Base-by-base conservation (phyloP, 2,797 vertebrate genomes). In the Thunnus albacares region DNA sequence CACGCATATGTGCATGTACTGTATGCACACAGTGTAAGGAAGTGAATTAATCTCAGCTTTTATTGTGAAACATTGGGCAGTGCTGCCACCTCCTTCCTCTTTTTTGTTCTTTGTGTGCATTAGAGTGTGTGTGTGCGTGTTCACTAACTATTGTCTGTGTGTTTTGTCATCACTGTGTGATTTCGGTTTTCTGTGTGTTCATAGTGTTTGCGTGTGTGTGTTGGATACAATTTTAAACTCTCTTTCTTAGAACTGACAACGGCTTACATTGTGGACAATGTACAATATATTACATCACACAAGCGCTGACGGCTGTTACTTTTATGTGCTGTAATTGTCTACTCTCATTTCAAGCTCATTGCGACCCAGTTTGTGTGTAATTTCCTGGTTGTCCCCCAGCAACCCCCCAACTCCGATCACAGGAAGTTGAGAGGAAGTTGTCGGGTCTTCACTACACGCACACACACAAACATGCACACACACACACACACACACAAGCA, bases 401-500 rank as follows among this genome's bases (percentile, higher is more conserved):
- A 91, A 79, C 81, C 86, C 86, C 83, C 58, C 6, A 78, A 75
- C 83, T 91, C 77, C 89, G 90, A 93, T 92, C 90, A 91, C 91
- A 94, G 92, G 90, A 92, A 91, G 89, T 81, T 66, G 55, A 90
- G 84, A 90, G 89, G 90, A 92, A 92, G 88, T 89, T 87, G 88
- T 90, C 75, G 60, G 78, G 81, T 86, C 86, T 78, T 76, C 49
- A 41, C 75, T 60, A 62, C 18, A 79, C 47, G 73, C 10, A 68
- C 41, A 70, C 38, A 56, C 33, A 38, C 41, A 55, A 38, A 68
- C 15, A 28, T 18, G 78, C 47, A 77, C 12, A 63, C 41, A 71
- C 47, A 56, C 33, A 45, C 49, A 53, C 53, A 67, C 15, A 35
- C 68, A 49, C 35, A 35, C 52, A n/a, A n/a, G n/a, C n/a, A 24